These are phyloP conservation scores for Heliopora coerulea DNA, from an alignment of 92 coral and sea anemone species.

Conservation along the genomic window DNA sequence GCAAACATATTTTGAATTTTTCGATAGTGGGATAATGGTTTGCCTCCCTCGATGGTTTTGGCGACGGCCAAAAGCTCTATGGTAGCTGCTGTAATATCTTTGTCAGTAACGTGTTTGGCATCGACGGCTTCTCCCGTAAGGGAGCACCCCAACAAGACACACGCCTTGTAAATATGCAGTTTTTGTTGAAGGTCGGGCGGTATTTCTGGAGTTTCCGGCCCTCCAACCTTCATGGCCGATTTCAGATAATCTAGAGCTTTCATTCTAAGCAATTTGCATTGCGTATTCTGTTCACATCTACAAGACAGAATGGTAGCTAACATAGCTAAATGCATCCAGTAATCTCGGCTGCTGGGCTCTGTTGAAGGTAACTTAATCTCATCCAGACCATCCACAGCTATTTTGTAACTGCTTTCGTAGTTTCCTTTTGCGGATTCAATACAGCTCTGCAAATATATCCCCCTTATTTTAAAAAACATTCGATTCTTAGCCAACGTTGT, in stretches of 20 bases:
- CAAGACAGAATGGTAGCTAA: no score
- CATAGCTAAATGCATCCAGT: no score
- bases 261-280: no score
- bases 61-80: neutral
- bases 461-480: neutral
- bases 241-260: no score
- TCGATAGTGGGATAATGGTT: slow-evolving; percentile 16
- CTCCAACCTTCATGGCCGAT: no score
- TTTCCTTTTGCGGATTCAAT: neutral
- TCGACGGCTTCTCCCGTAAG: no score
- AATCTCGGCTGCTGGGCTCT: no score
- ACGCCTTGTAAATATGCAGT: no score
- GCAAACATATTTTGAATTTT: slow-evolving; percentile 7
- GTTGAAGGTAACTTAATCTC: neutral
- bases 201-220: no score
- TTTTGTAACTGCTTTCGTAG: neutral
- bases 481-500: neutral
- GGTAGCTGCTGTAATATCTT: slow-evolving; percentile 19
- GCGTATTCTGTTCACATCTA: no score
- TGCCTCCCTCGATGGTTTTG: neutral
- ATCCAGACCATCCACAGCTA: neutral
- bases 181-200: no score
- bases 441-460: neutral
- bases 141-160: no score
- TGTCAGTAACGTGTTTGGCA: neutral